These are phyloP conservation scores for Pimephales promelas DNA, from an alignment of 2,113 vertebrate species.

Conservation along the genomic window DNA sequence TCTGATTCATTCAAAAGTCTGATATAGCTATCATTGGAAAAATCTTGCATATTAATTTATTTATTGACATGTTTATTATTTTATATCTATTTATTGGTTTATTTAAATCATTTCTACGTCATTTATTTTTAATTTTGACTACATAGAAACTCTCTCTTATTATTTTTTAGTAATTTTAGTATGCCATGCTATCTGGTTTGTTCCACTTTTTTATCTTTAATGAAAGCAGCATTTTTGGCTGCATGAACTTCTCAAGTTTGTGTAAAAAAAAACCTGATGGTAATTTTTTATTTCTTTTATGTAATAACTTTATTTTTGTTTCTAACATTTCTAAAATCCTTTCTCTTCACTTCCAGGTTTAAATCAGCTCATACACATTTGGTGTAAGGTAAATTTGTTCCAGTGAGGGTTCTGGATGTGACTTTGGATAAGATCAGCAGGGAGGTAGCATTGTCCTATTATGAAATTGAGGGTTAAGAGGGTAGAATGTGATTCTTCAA, in stretches of 20 bases:
- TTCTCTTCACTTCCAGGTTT: slow-evolving; percentile 1
- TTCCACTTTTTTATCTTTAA: neutral
- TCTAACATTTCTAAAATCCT: neutral
- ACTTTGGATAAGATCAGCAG: neutral
- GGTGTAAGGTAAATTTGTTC: neutral
- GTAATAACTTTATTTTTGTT: neutral
- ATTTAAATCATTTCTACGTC: too few species aligned
- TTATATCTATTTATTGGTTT: too few species aligned
- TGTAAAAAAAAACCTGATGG: neutral
- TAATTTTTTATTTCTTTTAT: neutral
- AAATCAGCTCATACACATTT: neutral
- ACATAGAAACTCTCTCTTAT: too few species aligned
- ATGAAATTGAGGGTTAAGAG: neutral
- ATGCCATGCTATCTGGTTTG: neutral
- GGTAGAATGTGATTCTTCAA: neutral
- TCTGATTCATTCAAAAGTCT: neutral
- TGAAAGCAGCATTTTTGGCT: neutral
- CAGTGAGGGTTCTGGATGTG: neutral
- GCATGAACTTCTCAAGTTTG: neutral
- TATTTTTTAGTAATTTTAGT: too few species aligned
- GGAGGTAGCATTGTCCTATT: neutral
- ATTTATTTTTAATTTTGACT: too few species aligned
- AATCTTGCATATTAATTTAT: too few species aligned
- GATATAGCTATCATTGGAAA: neutral
- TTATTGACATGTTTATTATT: too few species aligned